Evolutionary conservation across 1,140 invertebrate species (phyloP).

Genomic region (Adoxophyes honmai): DNA sequence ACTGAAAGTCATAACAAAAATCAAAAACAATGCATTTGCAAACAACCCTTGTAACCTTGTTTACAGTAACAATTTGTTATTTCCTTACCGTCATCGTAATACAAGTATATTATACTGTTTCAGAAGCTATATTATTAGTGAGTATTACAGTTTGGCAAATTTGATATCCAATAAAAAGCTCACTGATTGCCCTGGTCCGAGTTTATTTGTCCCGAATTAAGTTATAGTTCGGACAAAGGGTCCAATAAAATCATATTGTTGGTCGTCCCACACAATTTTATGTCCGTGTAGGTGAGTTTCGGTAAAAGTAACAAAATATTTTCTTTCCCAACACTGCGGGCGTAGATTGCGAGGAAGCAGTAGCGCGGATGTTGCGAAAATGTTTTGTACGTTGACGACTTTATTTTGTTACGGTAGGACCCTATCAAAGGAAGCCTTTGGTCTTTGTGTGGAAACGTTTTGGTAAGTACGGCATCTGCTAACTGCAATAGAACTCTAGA

Average conservation of each 20-base stretch:
- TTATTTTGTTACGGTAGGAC: neutral
- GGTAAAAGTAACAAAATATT: slow-evolving; percentile 6
- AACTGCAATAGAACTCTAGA: no score
- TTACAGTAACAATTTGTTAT: no score
- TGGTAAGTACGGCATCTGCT: no score
- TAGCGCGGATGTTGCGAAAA: neutral
- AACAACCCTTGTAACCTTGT: no score
- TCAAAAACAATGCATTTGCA: no score
- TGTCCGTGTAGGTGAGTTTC: slow-evolving; percentile 4
- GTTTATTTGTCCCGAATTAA: slow-evolving; percentile 11
- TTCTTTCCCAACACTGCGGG: neutral
- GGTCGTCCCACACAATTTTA: slow-evolving; percentile 4
- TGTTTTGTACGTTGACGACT: neutral
- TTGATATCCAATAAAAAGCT: slow-evolving; percentile 14
- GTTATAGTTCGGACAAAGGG: slow-evolving; percentile 12
- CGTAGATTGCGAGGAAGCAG: neutral
- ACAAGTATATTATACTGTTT: no score
- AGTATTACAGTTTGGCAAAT: neutral
- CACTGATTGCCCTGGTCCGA: slow-evolving; percentile 3
- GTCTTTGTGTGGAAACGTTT: no score
- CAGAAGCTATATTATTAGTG: neutral
- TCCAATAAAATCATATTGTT: slow-evolving; percentile 15
- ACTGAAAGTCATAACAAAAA: no score
- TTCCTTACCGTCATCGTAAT: no score
- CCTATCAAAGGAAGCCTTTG: no score